Evolutionary conservation across 2,888 invertebrate species (phyloP).

Genomic region (Cyaniris semiargus): DNA sequence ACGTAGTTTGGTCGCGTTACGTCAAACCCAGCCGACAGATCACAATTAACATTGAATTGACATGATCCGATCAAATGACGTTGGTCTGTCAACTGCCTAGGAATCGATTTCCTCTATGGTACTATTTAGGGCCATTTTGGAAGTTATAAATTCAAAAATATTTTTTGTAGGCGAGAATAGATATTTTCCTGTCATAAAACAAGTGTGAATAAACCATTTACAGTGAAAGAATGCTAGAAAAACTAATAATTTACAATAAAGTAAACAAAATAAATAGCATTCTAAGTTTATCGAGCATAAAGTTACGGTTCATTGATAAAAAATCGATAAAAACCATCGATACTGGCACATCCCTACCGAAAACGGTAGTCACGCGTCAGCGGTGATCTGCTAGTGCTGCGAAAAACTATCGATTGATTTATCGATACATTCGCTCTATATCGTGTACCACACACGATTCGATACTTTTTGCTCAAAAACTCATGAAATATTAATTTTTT

Average conservation of each 20-base stretch:
- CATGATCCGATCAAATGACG: too few species aligned
- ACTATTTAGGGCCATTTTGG: too few species aligned
- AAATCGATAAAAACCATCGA: slow-evolving; percentile 25
- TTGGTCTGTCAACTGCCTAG: too few species aligned
- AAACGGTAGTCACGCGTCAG: slow-evolving; percentile 35
- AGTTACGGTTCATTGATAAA: slow-evolving; percentile 22
- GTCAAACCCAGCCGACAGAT: too few species aligned
- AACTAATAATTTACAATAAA: neutral
- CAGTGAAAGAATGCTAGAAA: neutral
- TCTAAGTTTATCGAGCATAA: slow-evolving; percentile 26
- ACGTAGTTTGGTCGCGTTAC: too few species aligned
- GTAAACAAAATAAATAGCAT: slow-evolving; percentile 11
- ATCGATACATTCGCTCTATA: slow-evolving; percentile 24
- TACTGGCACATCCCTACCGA: slow-evolving; percentile 24
- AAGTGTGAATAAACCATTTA: slow-evolving; percentile 9
- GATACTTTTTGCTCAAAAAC: neutral
- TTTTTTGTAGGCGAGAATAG: too few species aligned
- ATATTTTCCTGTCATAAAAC: neutral
- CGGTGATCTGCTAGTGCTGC: slow-evolving; percentile 30
- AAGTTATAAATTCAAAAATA: too few species aligned
- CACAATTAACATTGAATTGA: too few species aligned
- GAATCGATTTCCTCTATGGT: too few species aligned
- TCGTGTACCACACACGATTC: slow-evolving; percentile 26
- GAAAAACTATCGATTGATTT: slow-evolving; percentile 32
- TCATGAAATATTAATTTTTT: slow-evolving; percentile 26